A percentile compares a stretch with the other conserved stretches of the same genome.
Conservation (phyloP, 2,797 vertebrate species). For the Propithecus perrieri region DNA sequence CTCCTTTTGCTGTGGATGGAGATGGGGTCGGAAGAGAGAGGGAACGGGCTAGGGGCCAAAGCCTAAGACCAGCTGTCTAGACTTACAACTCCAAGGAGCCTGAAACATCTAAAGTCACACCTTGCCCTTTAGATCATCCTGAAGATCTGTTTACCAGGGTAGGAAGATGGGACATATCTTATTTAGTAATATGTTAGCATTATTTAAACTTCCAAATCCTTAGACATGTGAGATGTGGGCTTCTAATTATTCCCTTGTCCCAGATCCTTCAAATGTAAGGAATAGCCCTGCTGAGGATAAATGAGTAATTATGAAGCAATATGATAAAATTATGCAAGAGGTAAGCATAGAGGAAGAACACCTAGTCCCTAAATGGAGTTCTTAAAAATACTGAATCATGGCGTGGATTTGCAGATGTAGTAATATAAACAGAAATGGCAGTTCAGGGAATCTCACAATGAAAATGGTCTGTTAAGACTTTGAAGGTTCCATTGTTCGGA, state of each 20-base stretch:
- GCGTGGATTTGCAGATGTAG: background rate
- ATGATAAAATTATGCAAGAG: background rate
- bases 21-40: background rate
- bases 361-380: background rate
- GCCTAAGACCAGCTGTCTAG: background rate
- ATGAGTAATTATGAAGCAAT: background rate
- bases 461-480: background rate
- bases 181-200: background rate
- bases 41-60: rapidly evolving
- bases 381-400: background rate
- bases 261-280: background rate
- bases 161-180: background rate
- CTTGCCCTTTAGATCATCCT: background rate
- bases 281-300: background rate
- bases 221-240: background rate
- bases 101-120: background rate
- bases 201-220: background rate
- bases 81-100: background rate
- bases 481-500: background rate
- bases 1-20: background rate
- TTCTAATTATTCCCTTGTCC: background rate
- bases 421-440: background rate
- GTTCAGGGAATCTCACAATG: background rate
- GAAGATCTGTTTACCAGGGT: background rate
- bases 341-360: background rate